These are phyloP conservation scores for Urocyon cinereoargenteus DNA, from an alignment of 2,797 vertebrate genomes.

Conservation along the genomic window DNA sequence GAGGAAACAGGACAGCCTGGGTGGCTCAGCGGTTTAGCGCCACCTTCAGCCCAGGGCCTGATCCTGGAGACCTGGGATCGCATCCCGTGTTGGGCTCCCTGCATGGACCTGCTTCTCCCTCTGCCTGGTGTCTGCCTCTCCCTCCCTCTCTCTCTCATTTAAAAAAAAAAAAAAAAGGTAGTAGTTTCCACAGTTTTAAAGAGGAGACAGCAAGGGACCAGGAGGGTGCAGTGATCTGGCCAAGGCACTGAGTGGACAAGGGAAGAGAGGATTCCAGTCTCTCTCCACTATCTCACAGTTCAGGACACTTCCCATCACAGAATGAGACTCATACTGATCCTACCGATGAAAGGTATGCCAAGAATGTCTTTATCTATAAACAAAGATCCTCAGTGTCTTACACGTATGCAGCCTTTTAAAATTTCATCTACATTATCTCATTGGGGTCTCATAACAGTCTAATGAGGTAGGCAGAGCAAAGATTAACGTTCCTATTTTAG, in stretches of 20 bases:
- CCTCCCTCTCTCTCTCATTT: too few relatives aligned
- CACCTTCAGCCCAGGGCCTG: too few relatives aligned
- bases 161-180: too few relatives aligned
- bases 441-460: constrained; percentile 42
- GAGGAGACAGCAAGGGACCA: background rate
- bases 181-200: background rate
- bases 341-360: constrained; percentile 33
- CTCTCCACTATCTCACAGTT: background rate
- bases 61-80: too few relatives aligned
- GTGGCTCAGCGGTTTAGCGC: too few relatives aligned
- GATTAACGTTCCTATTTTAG: background rate
- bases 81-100: too few relatives aligned
- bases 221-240: background rate
- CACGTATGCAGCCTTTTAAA: background rate
- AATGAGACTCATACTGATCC: background rate
- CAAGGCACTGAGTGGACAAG: background rate
- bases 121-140: too few relatives aligned
- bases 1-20: background rate
- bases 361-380: constrained; percentile 68
- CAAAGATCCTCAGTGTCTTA: constrained; percentile 40
- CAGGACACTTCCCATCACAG: background rate
- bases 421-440: constrained; percentile 57
- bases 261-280: background rate
- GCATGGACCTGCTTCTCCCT: too few relatives aligned
- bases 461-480: constrained; percentile 29